Conservation (phyloP, 2,888 invertebrate genomes). For the Ptilodon capucinus region DNA sequence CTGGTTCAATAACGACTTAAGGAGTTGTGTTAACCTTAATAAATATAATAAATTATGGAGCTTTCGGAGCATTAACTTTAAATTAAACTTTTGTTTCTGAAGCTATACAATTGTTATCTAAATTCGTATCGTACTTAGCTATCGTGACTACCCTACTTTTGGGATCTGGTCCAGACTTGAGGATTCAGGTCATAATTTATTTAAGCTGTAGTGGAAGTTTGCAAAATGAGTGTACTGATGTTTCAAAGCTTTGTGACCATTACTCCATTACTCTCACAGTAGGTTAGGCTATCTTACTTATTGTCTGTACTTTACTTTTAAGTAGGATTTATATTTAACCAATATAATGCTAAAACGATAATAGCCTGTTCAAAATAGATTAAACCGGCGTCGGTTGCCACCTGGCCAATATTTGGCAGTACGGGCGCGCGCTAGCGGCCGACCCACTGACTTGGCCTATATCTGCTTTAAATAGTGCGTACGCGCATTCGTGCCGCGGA, state of each 20-base stretch:
- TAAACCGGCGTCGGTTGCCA: constrained; percentile 40
- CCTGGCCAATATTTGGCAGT: constrained; percentile 52
- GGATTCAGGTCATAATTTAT: not conserved
- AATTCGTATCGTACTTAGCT: not conserved
- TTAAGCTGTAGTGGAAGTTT: not conserved
- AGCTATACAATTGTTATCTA: not conserved
- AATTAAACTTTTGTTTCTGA: not conserved
- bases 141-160: not conserved
- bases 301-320: too few relatives aligned
- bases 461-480: constrained; percentile 59
- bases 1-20: not conserved
- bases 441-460: constrained; percentile 67
- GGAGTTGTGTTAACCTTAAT: not conserved
- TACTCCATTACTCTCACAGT: too few relatives aligned
- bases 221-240: too few relatives aligned
- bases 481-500: constrained; percentile 31
- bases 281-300: too few relatives aligned
- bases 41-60: not conserved
- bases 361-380: constrained; percentile 38
- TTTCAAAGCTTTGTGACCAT: too few relatives aligned
- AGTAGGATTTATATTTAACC: constrained; percentile 9
- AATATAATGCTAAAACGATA: constrained; percentile 13
- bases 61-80: not conserved
- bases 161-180: not conserved
- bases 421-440: constrained; percentile 33